Conservation (phyloP, 2,113 vertebrate genomes). For the Butorides virescens region DNA sequence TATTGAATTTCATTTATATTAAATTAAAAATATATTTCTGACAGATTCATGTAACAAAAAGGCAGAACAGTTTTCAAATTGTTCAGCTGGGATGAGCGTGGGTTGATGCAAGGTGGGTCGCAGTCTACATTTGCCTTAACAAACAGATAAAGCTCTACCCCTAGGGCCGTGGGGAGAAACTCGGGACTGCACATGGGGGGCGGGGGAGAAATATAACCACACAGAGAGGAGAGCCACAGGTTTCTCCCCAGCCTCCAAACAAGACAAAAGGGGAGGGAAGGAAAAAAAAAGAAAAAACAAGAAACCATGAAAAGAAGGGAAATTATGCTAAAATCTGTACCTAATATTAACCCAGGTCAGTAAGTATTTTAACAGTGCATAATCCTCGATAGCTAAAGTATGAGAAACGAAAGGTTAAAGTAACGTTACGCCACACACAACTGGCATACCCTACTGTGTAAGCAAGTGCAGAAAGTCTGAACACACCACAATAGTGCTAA, state of each 20-base stretch:
- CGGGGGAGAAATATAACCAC: slow-evolving; percentile 44
- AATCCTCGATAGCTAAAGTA: slow-evolving; percentile 77
- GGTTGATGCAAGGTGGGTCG: slow-evolving; percentile 74
- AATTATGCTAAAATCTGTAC: slow-evolving; percentile 78
- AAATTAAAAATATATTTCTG: slow-evolving; percentile 99
- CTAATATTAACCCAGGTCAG: slow-evolving; percentile 79
- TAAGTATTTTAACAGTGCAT: slow-evolving; percentile 78
- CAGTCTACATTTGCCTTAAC: slow-evolving; percentile 71
- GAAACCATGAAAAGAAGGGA: slow-evolving; percentile 58
- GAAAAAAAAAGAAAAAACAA: not conserved
- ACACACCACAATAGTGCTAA: slow-evolving; percentile 84
- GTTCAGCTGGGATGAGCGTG: slow-evolving; percentile 79
- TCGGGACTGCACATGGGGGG: slow-evolving; percentile 46
- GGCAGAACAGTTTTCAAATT: slow-evolving; percentile 94
- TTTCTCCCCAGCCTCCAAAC: slow-evolving; percentile 73
- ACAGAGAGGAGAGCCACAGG: slow-evolving; percentile 58
- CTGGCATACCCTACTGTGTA: slow-evolving; percentile 81
- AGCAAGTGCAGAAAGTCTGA: slow-evolving; percentile 82
- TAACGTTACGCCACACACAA: slow-evolving; percentile 73
- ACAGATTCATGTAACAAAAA: slow-evolving; percentile 99
- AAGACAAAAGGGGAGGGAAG: slow-evolving; percentile 10
- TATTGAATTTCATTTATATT: slow-evolving; percentile 99
- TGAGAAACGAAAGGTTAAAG: slow-evolving; percentile 71
- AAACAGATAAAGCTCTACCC: slow-evolving; percentile 72
- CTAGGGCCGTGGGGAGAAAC: slow-evolving; percentile 59